Conservation (phyloP, 2,888 invertebrate genomes). For the Craniophora ligustri region DNA sequence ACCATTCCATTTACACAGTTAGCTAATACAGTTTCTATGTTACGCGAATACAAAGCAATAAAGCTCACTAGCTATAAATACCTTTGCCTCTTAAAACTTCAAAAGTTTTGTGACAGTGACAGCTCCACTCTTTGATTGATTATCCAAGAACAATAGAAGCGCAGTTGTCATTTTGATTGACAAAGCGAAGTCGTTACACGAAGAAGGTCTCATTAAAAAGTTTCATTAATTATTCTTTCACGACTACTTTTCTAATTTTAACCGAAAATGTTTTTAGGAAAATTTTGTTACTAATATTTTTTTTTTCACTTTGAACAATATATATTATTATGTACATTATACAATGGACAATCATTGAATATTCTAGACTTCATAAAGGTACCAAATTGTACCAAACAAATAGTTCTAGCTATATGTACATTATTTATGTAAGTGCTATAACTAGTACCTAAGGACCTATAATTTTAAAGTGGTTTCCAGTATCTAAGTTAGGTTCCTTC, state of each 20-base stretch:
- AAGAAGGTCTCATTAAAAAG: slow-evolving; percentile 49
- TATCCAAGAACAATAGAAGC: slow-evolving; percentile 48
- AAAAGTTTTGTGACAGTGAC: slow-evolving; percentile 37
- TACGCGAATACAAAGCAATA: not conserved
- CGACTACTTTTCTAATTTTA: slow-evolving; percentile 29
- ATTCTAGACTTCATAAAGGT: too few relatives aligned
- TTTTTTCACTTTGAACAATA: not conserved
- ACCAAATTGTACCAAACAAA: not conserved
- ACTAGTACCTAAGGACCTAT: not conserved
- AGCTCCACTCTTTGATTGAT: slow-evolving; percentile 47
- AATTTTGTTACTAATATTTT: not conserved
- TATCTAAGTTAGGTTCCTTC: not conserved
- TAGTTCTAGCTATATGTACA: not conserved
- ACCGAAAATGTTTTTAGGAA: not conserved
- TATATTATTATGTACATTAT: not conserved
- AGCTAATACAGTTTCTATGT: slow-evolving; percentile 17
- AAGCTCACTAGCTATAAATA: slow-evolving; percentile 6
- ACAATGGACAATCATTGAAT: too few relatives aligned
- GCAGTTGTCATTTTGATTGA: slow-evolving; percentile 44
- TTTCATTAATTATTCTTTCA: slow-evolving; percentile 47
- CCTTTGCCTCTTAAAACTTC: slow-evolving; percentile 26
- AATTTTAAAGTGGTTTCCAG: not conserved
- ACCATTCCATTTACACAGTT: slow-evolving; percentile 22
- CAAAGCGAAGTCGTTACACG: slow-evolving; percentile 40
- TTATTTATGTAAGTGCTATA: too few relatives aligned